phyloP scores from a whole-genome alignment of 2,797 vertebrate genomes.

The Rhyacichthys aspro region DNA sequence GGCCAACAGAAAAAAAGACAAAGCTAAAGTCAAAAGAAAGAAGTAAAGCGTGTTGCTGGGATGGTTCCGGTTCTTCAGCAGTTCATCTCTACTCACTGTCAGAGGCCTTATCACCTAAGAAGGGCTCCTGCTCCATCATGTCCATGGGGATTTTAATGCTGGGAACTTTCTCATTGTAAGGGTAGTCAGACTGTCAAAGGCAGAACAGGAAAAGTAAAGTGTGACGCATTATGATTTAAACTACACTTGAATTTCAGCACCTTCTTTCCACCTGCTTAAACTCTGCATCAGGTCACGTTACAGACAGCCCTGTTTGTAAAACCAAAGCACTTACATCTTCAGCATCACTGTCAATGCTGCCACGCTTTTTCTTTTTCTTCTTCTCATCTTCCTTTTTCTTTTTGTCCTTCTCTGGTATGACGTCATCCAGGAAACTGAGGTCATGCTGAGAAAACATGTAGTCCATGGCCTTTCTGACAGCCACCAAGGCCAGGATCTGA shows the following conservation, averaged over 20 bases:
- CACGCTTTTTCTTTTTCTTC: slow-evolving; percentile 91
- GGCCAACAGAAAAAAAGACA: too few relatives aligned
- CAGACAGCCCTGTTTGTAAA: background rate
- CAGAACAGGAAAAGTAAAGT: slow-evolving; percentile 49
- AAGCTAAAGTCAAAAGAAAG: slow-evolving; percentile 18
- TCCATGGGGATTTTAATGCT: slow-evolving; percentile 99
- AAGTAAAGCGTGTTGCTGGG: slow-evolving; percentile 10
- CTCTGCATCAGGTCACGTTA: background rate
- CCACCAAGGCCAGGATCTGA: slow-evolving; percentile 96
- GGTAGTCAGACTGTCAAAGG: slow-evolving; percentile 95
- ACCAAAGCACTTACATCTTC: slow-evolving; percentile 87
- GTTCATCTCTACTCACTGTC: slow-evolving; percentile 94
- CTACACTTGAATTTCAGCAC: too few relatives aligned
- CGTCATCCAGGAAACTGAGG: slow-evolving; percentile 94
- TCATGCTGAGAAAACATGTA: slow-evolving; percentile 96
- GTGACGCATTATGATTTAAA: background rate
- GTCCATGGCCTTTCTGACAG: slow-evolving; percentile 96
- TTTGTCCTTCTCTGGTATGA: slow-evolving; percentile 99
- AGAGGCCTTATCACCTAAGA: slow-evolving; percentile 94
- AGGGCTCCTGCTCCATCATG: slow-evolving; percentile 98
- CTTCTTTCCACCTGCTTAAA: background rate
- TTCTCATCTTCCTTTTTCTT: slow-evolving; percentile 99
- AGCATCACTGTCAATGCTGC: slow-evolving; percentile 90
- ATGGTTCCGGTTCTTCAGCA: slow-evolving; percentile 13
- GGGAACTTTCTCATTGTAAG: slow-evolving; percentile 95